A percentile compares a stretch with the other conserved stretches of the same genome.
Conservation (phyloP, 2,888 invertebrate genomes). For the Perithous albicinctus region DNA sequence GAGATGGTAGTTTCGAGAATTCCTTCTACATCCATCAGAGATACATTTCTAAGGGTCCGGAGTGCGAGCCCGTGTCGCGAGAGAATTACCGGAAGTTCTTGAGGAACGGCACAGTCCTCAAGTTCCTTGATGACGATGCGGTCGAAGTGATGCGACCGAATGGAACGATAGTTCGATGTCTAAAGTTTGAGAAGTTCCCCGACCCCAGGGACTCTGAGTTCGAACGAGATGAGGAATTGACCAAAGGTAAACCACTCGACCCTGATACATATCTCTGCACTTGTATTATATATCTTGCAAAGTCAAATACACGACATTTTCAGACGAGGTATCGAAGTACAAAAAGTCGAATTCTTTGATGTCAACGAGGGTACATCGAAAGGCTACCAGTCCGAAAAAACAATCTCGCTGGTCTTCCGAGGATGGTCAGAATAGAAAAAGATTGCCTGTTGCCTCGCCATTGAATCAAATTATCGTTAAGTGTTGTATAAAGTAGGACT, state of each 20-base stretch:
- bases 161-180: conserved; percentile 76
- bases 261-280: conserved; percentile 27
- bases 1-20: conserved; percentile 70
- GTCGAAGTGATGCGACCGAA: conserved; percentile 78
- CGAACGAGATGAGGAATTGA: conserved; percentile 37
- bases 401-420: conserved; percentile 38
- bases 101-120: conserved; percentile 80
- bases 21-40: conserved; percentile 79
- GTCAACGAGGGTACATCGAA: conserved; percentile 33
- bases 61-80: conserved; percentile 52
- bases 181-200: conserved; percentile 64
- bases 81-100: conserved; percentile 78
- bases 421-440: conserved; percentile 9
- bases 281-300: neutral
- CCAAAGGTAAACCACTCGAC: conserved; percentile 54
- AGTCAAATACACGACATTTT: conserved; percentile 29
- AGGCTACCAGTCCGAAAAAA: conserved; percentile 35
- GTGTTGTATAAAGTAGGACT: conserved; percentile 42
- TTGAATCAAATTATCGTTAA: conserved; percentile 63
- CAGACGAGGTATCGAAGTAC: conserved; percentile 25
- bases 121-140: conserved; percentile 76
- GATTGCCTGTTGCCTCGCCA: conserved; percentile 7
- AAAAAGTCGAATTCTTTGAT: conserved; percentile 19
- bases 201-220: conserved; percentile 16
- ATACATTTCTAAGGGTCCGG: conserved; percentile 72